These are phyloP conservation scores for Dendrolimus punctatus DNA, from an alignment of 1,140 invertebrate genomes.

Conservation along the genomic window DNA sequence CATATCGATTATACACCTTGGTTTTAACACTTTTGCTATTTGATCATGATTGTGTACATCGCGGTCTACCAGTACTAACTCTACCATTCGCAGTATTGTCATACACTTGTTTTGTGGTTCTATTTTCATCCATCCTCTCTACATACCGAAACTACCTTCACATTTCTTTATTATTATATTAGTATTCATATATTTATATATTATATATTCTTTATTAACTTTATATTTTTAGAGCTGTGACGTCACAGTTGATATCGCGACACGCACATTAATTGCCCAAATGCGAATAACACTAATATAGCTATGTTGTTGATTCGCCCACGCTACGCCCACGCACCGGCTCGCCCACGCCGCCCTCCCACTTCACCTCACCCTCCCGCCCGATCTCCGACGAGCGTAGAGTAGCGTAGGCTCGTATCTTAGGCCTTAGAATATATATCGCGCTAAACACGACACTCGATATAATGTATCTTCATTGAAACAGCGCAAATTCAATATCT, in stretches of 20 bases:
- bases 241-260: slow-evolving; percentile 21
- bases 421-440: slow-evolving; percentile 10
- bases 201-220: too few species aligned
- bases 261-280: slow-evolving; percentile 42
- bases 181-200: too few species aligned
- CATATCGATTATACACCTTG: too few species aligned
- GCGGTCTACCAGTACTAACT: too few species aligned
- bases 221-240: slow-evolving; percentile 7
- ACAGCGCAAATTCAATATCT: too few species aligned
- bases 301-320: slow-evolving; percentile 36
- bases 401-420: slow-evolving; percentile 30
- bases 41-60: too few species aligned
- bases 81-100: too few species aligned
- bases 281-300: slow-evolving; percentile 29
- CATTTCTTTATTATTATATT: too few species aligned
- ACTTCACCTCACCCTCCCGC: slow-evolving; percentile 11
- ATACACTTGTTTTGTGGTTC: too few species aligned
- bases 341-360: slow-evolving; percentile 8
- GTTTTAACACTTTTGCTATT: too few species aligned
- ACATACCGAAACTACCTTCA: too few species aligned
- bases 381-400: slow-evolving; percentile 22
- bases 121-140: too few species aligned
- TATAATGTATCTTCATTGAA: background rate
- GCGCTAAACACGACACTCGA: slow-evolving; percentile 10
- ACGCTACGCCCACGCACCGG: slow-evolving; percentile 32